These are phyloP conservation scores for Drosophila suboccidentalis DNA, from an alignment of 2,888 invertebrate genomes.

Conservation along the genomic window DNA sequence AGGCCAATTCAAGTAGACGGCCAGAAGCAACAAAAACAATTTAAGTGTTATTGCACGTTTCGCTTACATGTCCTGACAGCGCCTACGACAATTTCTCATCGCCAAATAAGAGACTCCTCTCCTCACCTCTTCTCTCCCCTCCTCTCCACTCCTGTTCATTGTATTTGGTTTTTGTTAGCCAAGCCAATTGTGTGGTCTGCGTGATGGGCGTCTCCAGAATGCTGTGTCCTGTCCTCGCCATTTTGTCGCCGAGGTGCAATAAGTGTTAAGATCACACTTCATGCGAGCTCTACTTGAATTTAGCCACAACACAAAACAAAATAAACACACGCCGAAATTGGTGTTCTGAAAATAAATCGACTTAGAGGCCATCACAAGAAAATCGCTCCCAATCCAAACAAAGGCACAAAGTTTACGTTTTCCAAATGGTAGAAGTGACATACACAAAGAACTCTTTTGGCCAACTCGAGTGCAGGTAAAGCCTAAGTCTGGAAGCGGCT, in stretches of 20 bases:
- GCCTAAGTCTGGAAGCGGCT: constrained; percentile 27
- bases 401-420: constrained; percentile 1
- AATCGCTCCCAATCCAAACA: constrained; percentile 1
- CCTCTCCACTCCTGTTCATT: not conserved
- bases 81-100: constrained; percentile 17
- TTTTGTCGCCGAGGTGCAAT: constrained; percentile 67
- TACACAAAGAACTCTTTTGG: constrained; percentile 30
- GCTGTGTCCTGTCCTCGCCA: constrained; percentile 26
- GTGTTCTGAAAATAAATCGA: constrained; percentile 67
- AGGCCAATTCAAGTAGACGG: constrained; percentile 45
- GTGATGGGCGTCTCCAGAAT: constrained; percentile 13
- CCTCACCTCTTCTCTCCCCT: not conserved
- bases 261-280: constrained; percentile 73
- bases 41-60: constrained; percentile 80
- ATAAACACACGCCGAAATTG: constrained; percentile 25
- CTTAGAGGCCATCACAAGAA: constrained; percentile 46
- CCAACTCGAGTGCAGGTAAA: constrained; percentile 29
- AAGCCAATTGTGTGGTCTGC: constrained; percentile 18
- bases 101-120: too few relatives aligned
- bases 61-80: constrained; percentile 47
- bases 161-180: constrained; percentile 36
- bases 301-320: constrained; percentile 15
- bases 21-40: constrained; percentile 68
- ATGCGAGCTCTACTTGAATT: constrained; percentile 19
- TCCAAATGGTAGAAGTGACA: constrained; percentile 22